Base-by-base conservation (phyloP, 92 coral and sea anemone species). In the Zoanthus solanderi region DNA sequence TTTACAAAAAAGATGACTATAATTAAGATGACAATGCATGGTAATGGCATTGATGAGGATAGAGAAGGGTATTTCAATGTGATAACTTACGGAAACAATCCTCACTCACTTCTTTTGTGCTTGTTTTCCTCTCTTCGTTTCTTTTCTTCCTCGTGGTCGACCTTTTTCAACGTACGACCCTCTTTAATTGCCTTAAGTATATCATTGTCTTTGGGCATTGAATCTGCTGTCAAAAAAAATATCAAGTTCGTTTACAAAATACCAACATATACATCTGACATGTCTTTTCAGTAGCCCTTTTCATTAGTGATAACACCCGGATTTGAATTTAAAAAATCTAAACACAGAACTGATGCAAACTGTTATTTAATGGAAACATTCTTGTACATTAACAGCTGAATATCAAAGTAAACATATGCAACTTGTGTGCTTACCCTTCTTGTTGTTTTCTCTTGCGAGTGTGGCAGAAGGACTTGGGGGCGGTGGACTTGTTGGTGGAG, bases 131-230 rank as follows among this genome's bases (percentile, higher is more conserved):
- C 96, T 37, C 85, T 94, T 34, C 85, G 89, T 76, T 82, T 95
- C 80, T 84, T 84, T 63, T 89, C 88, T 30, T 90, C 98, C 60
- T 93, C 96, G 6, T 73, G 90, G 83, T 95, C 94, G 23, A 95
- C 96, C 69, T 90, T 95, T 68, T 83, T 91, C 34, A 95, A 94
- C 56, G 92, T 95, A 48, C 79, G 92, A 2, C 94, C 94, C 7
- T 85, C 87, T n/a, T 91, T 90, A 71, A 95, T 92, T 17, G 98
- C 98, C 68, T 86, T 89, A 14, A 90, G 61, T 32, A 95, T 88
- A 67, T 92, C 94, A 16, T 76, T 82, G 58, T 68, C 90, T 9
- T 82, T 81, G 44, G 85, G 61, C 7, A 67, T 34, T 5, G 85
- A 81, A 18, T 66, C 76, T 81, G 61, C 0, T 46, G 45, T 56